Base-by-base conservation (phyloP, 64 coral and sea anemone species). In the Porites australiensis region DNA sequence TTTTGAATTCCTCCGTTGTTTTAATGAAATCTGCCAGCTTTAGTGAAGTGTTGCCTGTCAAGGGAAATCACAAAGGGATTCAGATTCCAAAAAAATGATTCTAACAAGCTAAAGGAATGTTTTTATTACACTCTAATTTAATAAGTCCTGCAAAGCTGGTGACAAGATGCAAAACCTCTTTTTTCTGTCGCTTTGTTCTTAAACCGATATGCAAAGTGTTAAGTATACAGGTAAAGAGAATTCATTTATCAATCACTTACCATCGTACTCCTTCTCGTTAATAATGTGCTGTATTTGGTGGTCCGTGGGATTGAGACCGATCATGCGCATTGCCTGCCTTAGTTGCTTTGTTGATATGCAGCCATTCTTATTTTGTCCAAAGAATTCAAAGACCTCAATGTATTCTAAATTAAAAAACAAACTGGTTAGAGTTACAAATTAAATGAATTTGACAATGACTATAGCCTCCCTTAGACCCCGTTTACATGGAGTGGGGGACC, bases 1-100 rank as follows among this genome's bases (percentile, higher is more conserved):
- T 83, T 46, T 83, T 83, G 46, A 65, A 83, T 21, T 83, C 81
- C 63, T 83, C 81, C 44, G 51, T 48, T 19, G 81, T 83, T 83
- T 83, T 83, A 8, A 83, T 67, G 50, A 83, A 83, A 21, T 83
- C 81, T 9, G 81, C 50, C 6, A 83, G 43, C 13, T 4, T 16
- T 10, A 83, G 8, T 15, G 50, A 83, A 0, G 44, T 59, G 50
- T 83, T 59, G 10, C 81, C 81, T 83, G 62, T 21, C 13, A 14
- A 64, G 1, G 47, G 7, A 16, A 82, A 47, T 19, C 1, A 83
- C 11, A 51, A 13, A 12, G 22, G 16, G 2, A 50, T n/a, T 5
- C 12, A 7, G 49, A 53, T 2, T 55, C 4, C 3, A n/a, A 77
- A 7, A 21, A 7, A 11, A 2, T 3, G 16, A 21, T 11, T 5